These are phyloP conservation scores for Sinonovacula constricta DNA, from an alignment of 1,140 invertebrate species.

Conservation along the genomic window DNA sequence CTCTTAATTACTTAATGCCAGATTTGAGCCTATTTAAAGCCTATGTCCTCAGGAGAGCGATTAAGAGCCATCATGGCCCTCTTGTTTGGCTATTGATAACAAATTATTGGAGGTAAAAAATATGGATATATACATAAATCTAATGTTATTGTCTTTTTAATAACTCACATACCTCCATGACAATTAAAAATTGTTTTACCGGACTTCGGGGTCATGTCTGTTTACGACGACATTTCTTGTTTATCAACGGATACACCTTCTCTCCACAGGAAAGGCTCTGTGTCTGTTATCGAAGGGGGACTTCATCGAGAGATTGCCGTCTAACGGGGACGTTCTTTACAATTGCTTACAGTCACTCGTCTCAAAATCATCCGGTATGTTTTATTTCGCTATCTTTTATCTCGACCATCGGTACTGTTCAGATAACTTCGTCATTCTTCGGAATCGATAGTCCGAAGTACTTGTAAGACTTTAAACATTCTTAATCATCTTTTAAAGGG, in stretches of 20 bases:
- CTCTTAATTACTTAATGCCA: too few relatives aligned
- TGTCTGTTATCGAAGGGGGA: conserved; percentile 93
- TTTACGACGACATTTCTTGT: not conserved
- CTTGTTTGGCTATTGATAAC: not conserved
- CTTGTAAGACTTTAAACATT: too few relatives aligned
- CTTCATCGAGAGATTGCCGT: conserved; percentile 92
- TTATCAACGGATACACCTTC: conserved; percentile 9
- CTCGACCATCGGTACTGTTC: too few relatives aligned
- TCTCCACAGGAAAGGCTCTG: conserved; percentile 88
- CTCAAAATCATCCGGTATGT: conserved; percentile 30
- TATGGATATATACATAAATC: not conserved
- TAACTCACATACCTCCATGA: not conserved
- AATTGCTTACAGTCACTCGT: conserved; percentile 94
- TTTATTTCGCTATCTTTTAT: too few relatives aligned
- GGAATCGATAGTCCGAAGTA: too few relatives aligned
- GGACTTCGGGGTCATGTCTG: too few relatives aligned
- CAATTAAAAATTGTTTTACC: not conserved
- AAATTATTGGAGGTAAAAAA: not conserved
- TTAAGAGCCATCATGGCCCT: too few relatives aligned
- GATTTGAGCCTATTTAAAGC: too few relatives aligned
- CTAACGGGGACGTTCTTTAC: conserved; percentile 94
- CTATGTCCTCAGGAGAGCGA: too few relatives aligned
- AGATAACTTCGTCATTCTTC: too few relatives aligned
- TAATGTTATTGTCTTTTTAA: too few relatives aligned
- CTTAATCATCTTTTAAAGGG: too few relatives aligned